Conservation (phyloP, 2,888 invertebrate genomes). For the Synergus laeviventris region DNA sequence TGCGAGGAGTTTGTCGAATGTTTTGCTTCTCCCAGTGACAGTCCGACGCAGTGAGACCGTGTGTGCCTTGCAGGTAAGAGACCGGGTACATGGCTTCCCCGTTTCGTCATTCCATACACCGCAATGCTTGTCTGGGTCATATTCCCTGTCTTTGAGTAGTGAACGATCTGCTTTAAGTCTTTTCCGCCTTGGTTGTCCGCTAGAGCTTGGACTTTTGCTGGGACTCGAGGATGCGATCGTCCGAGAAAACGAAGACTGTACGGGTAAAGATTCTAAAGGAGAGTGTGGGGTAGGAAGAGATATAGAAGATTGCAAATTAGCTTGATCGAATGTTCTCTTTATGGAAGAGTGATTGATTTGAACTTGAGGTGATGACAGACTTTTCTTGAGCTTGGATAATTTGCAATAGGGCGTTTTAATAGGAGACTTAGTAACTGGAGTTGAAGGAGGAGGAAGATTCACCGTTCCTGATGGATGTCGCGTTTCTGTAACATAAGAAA, state of each 20-base stretch:
- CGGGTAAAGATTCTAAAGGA: slow-evolving; percentile 66
- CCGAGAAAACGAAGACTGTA: slow-evolving; percentile 57
- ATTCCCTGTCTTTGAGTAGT: slow-evolving; percentile 80
- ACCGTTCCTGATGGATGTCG: slow-evolving; percentile 71
- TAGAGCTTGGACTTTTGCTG: slow-evolving; percentile 68
- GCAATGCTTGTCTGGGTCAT: slow-evolving; percentile 90
- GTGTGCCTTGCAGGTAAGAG: slow-evolving; percentile 85
- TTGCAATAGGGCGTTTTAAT: slow-evolving; percentile 73
- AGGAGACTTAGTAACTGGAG: slow-evolving; percentile 65
- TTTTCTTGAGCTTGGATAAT: slow-evolving; percentile 72
- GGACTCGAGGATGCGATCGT: slow-evolving; percentile 61
- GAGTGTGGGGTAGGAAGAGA: slow-evolving; percentile 69
- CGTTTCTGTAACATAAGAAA: slow-evolving; percentile 65
- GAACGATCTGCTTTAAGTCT: slow-evolving; percentile 72
- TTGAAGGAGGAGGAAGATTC: slow-evolving; percentile 70
- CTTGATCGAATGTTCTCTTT: slow-evolving; percentile 66
- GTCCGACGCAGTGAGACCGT: slow-evolving; percentile 84
- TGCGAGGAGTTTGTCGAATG: slow-evolving; percentile 85
- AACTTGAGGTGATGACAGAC: slow-evolving; percentile 60
- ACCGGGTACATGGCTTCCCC: slow-evolving; percentile 86
- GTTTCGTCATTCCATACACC: slow-evolving; percentile 85
- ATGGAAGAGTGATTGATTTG: slow-evolving; percentile 65
- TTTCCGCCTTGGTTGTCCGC: slow-evolving; percentile 69
- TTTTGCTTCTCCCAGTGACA: slow-evolving; percentile 84
- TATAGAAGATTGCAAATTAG: slow-evolving; percentile 60